Percentiles rank a stretch among this genome's conserved stretches.
Conservation (phyloP, 2,888 invertebrate species). For the Chrysopilus asiliformis region DNA sequence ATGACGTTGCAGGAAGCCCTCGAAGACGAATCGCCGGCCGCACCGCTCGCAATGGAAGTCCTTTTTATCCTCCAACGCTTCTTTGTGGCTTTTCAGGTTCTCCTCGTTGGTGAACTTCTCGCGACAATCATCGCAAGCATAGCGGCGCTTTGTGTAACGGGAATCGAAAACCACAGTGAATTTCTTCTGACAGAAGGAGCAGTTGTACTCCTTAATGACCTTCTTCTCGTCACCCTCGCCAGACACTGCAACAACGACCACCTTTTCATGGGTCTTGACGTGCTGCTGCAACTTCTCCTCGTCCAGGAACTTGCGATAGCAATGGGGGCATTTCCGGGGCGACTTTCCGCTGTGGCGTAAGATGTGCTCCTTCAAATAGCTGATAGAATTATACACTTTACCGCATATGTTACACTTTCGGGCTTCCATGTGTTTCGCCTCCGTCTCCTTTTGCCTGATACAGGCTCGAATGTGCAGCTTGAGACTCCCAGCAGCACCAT, state of each 20-base stretch:
- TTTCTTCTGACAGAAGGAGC: conserved; percentile 30
- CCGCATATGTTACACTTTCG: conserved; percentile 32
- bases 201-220: conserved; percentile 31
- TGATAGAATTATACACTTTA: conserved; percentile 33
- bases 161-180: conserved; percentile 34
- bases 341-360: conserved; percentile 32
- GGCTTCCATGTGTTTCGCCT: conserved; percentile 26
- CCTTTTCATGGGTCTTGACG: conserved; percentile 28
- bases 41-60: conserved; percentile 32
- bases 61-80: conserved; percentile 30
- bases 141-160: conserved; percentile 32
- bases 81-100: conserved; percentile 29
- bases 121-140: conserved; percentile 33
- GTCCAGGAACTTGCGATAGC: conserved; percentile 33
- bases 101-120: conserved; percentile 34
- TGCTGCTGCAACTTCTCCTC: conserved; percentile 28
- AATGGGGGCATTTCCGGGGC: conserved; percentile 30
- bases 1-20: conserved; percentile 33
- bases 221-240: conserved; percentile 28
- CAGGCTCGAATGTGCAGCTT: conserved; percentile 34
- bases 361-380: conserved; percentile 33
- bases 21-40: conserved; percentile 33
- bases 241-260: conserved; percentile 22
- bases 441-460: conserved; percentile 26
- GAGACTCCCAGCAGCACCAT: conserved; percentile 32